Conservation (phyloP, 2,797 vertebrate species). For the Macropus fuliginosus region DNA sequence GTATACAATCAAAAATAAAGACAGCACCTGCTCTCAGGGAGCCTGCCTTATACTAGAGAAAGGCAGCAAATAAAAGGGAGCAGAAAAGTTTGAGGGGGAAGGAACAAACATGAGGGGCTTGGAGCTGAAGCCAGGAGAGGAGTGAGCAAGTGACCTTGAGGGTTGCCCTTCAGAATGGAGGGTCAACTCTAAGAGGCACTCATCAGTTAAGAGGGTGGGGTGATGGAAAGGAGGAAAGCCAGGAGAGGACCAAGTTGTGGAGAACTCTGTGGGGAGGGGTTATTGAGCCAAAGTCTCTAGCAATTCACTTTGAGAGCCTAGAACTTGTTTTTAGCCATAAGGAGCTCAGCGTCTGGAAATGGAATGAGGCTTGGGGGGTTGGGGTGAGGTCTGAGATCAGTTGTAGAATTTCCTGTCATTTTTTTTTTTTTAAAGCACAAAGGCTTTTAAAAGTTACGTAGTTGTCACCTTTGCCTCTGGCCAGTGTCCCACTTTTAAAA, state of each 20-base stretch:
- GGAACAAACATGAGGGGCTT: neutral
- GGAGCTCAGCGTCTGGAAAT: constrained; percentile 19
- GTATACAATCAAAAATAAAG: neutral
- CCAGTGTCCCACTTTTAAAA: constrained; percentile 64
- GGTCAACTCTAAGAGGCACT: neutral
- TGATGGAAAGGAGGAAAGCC: neutral
- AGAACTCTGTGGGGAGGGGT: neutral
- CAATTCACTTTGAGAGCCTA: constrained; percentile 27
- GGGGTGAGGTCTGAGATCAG: neutral
- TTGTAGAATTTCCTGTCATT: neutral
- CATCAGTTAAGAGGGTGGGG: neutral
- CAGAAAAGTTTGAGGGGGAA: neutral
- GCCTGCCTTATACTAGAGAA: neutral
- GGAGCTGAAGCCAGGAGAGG: neutral
- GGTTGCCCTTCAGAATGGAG: neutral
- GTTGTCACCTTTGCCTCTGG: constrained; percentile 57
- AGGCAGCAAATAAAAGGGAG: neutral
- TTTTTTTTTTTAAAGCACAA: neutral
- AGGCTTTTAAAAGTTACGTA: constrained; percentile 16
- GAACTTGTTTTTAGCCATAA: constrained; percentile 46
- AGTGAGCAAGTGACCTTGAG: neutral
- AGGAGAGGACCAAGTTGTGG: neutral
- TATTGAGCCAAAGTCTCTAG: neutral
- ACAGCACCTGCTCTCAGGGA: neutral
- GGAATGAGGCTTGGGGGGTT: constrained; percentile 2